These are phyloP conservation scores for Lasiommata megera DNA, from an alignment of 2,888 invertebrate genomes.

Conservation along the genomic window DNA sequence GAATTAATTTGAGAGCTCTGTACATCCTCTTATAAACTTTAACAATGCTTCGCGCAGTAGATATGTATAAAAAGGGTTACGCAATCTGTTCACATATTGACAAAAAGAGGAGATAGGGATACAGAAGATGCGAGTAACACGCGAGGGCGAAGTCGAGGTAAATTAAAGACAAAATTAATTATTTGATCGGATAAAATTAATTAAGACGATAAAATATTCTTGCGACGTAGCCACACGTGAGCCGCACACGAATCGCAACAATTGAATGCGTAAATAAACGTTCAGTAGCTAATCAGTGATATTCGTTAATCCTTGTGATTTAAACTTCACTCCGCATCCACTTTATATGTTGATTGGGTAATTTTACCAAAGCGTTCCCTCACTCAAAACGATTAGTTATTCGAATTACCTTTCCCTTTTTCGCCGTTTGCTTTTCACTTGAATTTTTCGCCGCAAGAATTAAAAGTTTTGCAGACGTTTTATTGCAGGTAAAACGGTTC, in stretches of 20 bases:
- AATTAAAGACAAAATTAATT: too few species aligned
- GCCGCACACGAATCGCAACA: constrained; percentile 30
- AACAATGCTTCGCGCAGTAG: too few species aligned
- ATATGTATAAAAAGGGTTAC: too few species aligned
- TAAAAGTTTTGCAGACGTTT: constrained; percentile 11
- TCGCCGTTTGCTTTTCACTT: constrained; percentile 16
- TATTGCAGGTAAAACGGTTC: constrained; percentile 5
- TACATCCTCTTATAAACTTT: too few species aligned
- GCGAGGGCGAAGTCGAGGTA: too few species aligned
- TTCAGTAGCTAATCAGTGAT: constrained; percentile 55
- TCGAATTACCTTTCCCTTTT: constrained; percentile 38
- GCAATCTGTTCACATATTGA: too few species aligned
- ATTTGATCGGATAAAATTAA: neutral
- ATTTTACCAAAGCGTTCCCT: constrained; percentile 56
- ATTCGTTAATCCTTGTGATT: constrained; percentile 60
- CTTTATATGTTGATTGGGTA: constrained; percentile 70
- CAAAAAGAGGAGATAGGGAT: too few species aligned
- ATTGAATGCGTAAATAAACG: constrained; percentile 43
- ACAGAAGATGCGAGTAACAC: too few species aligned
- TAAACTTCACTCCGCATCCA: constrained; percentile 57
- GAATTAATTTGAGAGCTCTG: too few species aligned
- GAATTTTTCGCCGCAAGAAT: constrained; percentile 11
- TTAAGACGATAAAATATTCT: neutral
- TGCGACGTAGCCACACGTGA: neutral
- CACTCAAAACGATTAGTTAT: constrained; percentile 47